Base-by-base conservation (phyloP, 2,797 vertebrate species). In the Morelia viridis region DNA sequence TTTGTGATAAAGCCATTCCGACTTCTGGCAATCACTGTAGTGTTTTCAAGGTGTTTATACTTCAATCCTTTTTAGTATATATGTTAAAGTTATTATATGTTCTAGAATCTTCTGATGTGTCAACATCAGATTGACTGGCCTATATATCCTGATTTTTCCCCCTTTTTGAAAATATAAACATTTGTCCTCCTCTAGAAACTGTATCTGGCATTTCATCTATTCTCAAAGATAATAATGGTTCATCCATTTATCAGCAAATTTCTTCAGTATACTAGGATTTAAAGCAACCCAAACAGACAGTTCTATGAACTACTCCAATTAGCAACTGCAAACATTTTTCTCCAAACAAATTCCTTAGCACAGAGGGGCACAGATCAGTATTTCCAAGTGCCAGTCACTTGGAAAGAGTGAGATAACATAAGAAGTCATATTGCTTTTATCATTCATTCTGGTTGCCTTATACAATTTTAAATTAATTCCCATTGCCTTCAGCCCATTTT, bases 391-490 rank as follows among this genome's bases (percentile, higher is more conserved):
- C 4, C 85, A 65, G 89, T 35, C 35, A 35, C 35, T 35, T 35
- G 35, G 35, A 35, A 35, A 35, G 35, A 35, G 35, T 35, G 35
- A 35, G 35, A 35, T 35, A 35, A 35, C 35, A 35, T 90, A 35
- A 88, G 89, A 92, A 56, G 58, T 94, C 87, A 60, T 91, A 90
- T 15, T 0, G 0, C 50, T 95, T 41, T 91, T 85, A 92, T 92
- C 9, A 28, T 1, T 5, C 5, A n/a, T 90, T 86, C n/a, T 65
- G 85, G 89, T 90, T 93, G 85, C 35, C 1, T 94, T 88, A 28
- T 8, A 10, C 31, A 87, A 92, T 90, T 80, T 87, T 88, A 90
- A 60, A 84, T 26, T 91, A 35, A 91, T 95, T 93, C 89, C 93
- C 87, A 50, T 65, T 94, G 22, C 76, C 60, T 64, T 90, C 65